A percentile compares a stretch with the other conserved stretches of the same genome.
Conservation (phyloP, 1,140 invertebrate genomes). For the Leptopilina clavipes region DNA sequence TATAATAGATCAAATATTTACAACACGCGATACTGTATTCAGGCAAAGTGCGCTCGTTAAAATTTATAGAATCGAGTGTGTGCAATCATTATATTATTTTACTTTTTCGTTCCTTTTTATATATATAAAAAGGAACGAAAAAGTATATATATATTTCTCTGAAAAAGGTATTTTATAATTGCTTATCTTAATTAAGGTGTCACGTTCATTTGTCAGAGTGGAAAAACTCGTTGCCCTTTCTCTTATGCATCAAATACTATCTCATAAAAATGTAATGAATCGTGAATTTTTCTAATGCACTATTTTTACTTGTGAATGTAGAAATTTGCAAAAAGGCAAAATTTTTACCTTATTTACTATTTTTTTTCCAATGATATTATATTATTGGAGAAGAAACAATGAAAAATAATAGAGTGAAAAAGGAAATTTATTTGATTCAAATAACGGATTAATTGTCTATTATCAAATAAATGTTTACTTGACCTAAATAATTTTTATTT, state of each 20-base stretch:
- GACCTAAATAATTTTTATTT: too few species aligned
- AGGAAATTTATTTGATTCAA: too few species aligned
- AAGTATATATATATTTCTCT: not conserved
- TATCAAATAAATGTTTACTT: too few species aligned
- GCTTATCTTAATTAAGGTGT: constrained; percentile 27
- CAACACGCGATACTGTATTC: not conserved
- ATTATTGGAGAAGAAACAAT: too few species aligned
- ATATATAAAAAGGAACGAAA: not conserved
- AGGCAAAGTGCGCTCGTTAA: not conserved
- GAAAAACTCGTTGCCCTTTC: constrained; percentile 15
- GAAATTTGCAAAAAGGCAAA: too few species aligned
- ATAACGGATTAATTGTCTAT: too few species aligned
- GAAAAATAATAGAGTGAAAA: too few species aligned
- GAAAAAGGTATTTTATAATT: constrained; percentile 14
- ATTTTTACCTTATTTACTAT: too few species aligned
- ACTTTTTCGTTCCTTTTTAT: not conserved
- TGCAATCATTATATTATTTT: not conserved
- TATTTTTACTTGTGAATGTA: not conserved
- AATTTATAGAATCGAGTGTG: constrained; percentile 8
- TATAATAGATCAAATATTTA: constrained; percentile 13
- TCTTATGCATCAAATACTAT: not conserved
- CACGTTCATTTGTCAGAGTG: constrained; percentile 2
- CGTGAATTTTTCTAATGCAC: not conserved
- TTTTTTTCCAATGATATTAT: too few species aligned
- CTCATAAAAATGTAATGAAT: not conserved